A percentile compares a stretch with the other conserved stretches of the same genome.
Evolutionary conservation across 2,113 vertebrate genomes (phyloP).

Genomic region (Bagarius yarrelli): DNA sequence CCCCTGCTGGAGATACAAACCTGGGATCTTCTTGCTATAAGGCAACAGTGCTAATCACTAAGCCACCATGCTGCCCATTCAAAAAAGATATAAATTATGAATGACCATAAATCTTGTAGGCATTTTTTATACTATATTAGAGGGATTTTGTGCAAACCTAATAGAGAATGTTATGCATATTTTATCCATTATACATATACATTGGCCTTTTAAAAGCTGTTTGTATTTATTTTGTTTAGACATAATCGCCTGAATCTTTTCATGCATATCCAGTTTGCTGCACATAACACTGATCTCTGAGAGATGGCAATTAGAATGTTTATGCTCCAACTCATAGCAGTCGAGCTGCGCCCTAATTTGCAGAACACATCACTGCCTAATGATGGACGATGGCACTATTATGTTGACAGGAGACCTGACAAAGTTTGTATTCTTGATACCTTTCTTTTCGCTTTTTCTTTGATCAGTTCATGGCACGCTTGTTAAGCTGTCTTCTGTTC

Average conservation of each 20-base stretch:
- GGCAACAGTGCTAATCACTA: too few species aligned
- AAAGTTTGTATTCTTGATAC: not conserved
- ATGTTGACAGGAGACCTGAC: not conserved
- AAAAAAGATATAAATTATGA: too few species aligned
- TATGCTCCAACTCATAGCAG: constrained; percentile 3
- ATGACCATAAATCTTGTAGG: not conserved
- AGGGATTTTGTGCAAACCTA: not conserved
- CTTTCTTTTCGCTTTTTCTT: not conserved
- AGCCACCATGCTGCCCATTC: too few species aligned
- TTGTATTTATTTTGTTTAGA: not conserved
- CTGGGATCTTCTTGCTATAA: too few species aligned
- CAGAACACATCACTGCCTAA: not conserved
- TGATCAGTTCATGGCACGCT: not conserved
- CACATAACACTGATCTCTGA: not conserved
- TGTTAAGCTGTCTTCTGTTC: not conserved
- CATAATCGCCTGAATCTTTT: constrained; percentile 5
- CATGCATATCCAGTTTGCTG: not conserved
- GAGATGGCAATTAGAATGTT: constrained; percentile 12
- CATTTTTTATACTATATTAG: not conserved
- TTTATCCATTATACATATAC: not conserved
- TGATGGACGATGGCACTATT: constrained; percentile 14
- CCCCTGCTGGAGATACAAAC: too few species aligned
- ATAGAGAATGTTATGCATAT: not conserved
- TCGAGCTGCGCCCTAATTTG: constrained; percentile 16
- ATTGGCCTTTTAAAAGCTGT: constrained; percentile 3